phyloP scores from a whole-genome alignment of 2,888 invertebrate genomes.

The Synanthedon tipuliformis region DNA sequence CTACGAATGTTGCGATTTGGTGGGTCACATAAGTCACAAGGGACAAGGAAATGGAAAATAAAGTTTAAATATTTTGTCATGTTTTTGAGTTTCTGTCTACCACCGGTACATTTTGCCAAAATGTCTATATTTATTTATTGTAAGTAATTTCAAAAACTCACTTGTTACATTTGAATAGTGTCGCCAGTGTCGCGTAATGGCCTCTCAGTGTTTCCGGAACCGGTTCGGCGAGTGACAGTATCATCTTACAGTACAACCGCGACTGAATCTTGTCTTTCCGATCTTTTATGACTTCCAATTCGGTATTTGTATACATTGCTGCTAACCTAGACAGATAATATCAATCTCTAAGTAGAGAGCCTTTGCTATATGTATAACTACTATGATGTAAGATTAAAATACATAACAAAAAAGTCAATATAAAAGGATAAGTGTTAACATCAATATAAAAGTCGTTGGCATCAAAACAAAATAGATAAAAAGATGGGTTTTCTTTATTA shows the following conservation, averaged over 20 bases:
- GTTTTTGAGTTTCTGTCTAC: too few species aligned
- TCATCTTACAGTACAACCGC: constrained; percentile 84
- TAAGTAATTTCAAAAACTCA: constrained; percentile 14
- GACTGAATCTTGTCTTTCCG: constrained; percentile 91
- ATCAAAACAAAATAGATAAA: too few species aligned
- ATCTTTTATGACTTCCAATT: constrained; percentile 86
- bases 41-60: too few species aligned
- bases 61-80: too few species aligned
- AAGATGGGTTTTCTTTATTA: too few species aligned
- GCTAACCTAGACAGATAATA: constrained; percentile 71
- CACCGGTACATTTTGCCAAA: too few species aligned
- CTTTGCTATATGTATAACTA: not conserved
- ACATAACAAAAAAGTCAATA: too few species aligned
- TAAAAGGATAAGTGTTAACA: not conserved
- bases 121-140: too few species aligned
- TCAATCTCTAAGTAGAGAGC: not conserved
- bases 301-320: constrained; percentile 88
- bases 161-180: constrained; percentile 80
- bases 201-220: constrained; percentile 82
- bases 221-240: constrained; percentile 79
- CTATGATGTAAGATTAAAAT: too few species aligned
- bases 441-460: too few species aligned
- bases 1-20: too few species aligned
- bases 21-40: too few species aligned
- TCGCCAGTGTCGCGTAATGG: constrained; percentile 84